Conservation (phyloP, 2,797 vertebrate genomes). For the Cuniculus paca region DNA sequence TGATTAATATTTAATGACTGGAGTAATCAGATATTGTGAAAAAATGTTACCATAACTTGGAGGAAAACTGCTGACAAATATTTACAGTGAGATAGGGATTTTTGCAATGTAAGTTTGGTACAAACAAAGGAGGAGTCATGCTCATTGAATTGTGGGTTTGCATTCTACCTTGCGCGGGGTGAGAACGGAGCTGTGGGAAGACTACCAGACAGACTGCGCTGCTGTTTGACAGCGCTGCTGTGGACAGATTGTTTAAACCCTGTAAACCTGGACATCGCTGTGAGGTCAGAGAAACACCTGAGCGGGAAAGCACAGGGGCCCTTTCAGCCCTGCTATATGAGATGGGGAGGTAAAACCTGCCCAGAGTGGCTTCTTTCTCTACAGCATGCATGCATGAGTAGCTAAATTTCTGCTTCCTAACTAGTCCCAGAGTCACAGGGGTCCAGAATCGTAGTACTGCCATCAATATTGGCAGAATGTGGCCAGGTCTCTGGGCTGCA, state of each 20-base stretch:
- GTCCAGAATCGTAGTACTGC: neutral
- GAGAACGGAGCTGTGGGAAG: neutral
- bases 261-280: neutral
- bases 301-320: neutral
- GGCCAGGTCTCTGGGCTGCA: neutral
- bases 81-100: neutral
- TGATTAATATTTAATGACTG: constrained; percentile 35
- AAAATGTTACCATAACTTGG: constrained; percentile 20
- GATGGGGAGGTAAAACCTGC: neutral
- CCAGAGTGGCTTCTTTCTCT: neutral
- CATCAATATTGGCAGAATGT: neutral
- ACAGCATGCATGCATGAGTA: neutral
- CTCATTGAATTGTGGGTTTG: neutral
- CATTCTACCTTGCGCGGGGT: neutral
- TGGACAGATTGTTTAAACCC: neutral
- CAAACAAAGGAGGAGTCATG: neutral
- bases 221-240: neutral
- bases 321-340: neutral
- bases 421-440: neutral
- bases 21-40: neutral
- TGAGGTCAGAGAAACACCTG: neutral
- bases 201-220: neutral
- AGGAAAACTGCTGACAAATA: neutral
- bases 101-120: constrained; percentile 15
- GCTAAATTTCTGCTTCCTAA: neutral